Evolutionary conservation across 2,888 invertebrate genomes (phyloP), one percentile per base, ranked within the genome.

Genomic region (Scaptodrosophila latifasciaeformis): DNA sequence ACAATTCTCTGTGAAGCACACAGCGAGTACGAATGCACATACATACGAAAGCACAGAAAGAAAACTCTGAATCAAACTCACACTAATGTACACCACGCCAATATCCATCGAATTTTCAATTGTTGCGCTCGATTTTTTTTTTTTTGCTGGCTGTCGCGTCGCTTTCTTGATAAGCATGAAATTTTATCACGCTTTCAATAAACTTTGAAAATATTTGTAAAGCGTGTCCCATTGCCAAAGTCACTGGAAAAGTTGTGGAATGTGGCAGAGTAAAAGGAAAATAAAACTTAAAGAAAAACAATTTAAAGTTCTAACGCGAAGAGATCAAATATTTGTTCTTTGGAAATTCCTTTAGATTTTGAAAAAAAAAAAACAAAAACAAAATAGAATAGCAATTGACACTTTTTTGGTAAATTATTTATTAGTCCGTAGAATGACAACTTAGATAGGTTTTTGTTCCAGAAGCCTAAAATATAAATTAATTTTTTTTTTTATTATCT

Each of bases 141-240:
- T 54, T 65, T 46, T 17, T 46, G 15, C 43, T 54, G 52, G 21
- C 61, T 45, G 61, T 56, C 70, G 59, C 64, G 37, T 60, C 59
- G 50, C 29, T 47, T 61, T 56, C 12, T 59, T 76, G 74, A 79
- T 78, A 71, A 71, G 77, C 65, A 63, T 67, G 64, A 70, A 72
- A 82, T 84, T 82, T 82, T 82, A 69, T 70, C 84, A 84, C 84
- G 83, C 77, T 75, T 83, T 81, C 81, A 80, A 82, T 81, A 82
- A 82, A 81, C 65, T 62, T 68, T 61, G 70, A 59, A 59, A 62
- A 70, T 64, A 78, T 66, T 68, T 68, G 66, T 55, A 56, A 65
- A 59, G 59, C 62, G 62, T 62, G 55, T 54, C 65, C 30, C 57
- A 59, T 39, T 47, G 42, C 24, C 7, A 24, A 34, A 29, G 12